A percentile compares a stretch with the other conserved stretches of the same genome.
phyloP scores from a whole-genome alignment of 2,888 invertebrate genomes.

The Hybos culiciformis region DNA sequence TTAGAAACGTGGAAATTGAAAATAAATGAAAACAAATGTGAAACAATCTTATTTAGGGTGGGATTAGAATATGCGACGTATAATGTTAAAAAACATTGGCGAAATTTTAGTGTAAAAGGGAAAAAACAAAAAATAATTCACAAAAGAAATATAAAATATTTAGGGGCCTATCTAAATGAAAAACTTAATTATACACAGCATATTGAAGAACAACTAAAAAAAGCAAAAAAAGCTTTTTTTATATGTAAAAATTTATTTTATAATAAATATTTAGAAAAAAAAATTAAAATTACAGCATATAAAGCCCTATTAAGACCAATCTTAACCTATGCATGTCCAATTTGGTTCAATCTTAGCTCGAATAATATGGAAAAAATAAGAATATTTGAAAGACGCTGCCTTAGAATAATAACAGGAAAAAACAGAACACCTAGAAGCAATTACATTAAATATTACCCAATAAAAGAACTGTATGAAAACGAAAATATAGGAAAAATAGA shows the following conservation, averaged over 20 bases:
- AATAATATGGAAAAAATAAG: conserved; percentile 5
- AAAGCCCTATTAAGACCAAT: conserved; percentile 1
- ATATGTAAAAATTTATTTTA: neutral
- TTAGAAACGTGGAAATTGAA: neutral
- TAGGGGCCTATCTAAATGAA: neutral
- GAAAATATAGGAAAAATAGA: too few relatives aligned
- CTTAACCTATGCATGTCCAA: conserved; percentile 1
- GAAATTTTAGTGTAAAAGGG: neutral
- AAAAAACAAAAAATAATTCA: neutral
- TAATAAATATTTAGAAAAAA: neutral
- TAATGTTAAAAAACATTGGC: too few relatives aligned
- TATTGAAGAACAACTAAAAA: neutral
- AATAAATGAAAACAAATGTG: neutral
- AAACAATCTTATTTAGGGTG: neutral
- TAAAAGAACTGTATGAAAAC: too few relatives aligned
- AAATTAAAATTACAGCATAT: neutral
- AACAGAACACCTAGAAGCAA: neutral
- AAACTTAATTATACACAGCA: neutral
- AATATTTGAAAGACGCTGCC: conserved; percentile 3
- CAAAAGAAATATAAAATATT: neutral
- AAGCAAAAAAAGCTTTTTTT: neutral
- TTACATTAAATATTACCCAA: neutral
- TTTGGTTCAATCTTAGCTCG: too few relatives aligned
- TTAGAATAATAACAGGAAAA: neutral
- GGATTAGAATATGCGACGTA: neutral